Percentiles rank a stretch among this genome's conserved stretches.
These are phyloP conservation scores for Sesamia nonagrioides DNA, from an alignment of 1,140 invertebrate genomes.

Conservation along the genomic window DNA sequence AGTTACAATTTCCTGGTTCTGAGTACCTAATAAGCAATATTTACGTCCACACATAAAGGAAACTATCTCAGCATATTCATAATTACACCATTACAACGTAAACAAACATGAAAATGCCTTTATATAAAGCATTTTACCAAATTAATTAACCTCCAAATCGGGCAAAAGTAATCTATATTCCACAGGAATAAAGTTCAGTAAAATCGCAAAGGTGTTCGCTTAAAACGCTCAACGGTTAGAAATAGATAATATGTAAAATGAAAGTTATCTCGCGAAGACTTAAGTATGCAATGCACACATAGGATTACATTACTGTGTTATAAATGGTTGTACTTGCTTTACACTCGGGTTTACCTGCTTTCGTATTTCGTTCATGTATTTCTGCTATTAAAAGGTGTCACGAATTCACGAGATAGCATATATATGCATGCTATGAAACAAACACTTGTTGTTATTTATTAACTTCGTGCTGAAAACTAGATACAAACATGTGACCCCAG, in stretches of 20 bases:
- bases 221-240: not conserved
- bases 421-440: too few species aligned
- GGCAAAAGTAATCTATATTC: not conserved
- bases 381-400: not conserved
- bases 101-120: not conserved
- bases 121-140: not conserved
- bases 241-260: not conserved
- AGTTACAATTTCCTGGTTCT: not conserved
- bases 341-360: not conserved
- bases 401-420: too few species aligned
- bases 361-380: not conserved
- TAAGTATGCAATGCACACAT: slow-evolving; percentile 11
- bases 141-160: not conserved
- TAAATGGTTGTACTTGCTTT: not conserved
- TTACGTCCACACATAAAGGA: not conserved
- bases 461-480: too few species aligned
- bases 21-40: not conserved
- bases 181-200: not conserved
- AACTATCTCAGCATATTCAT: slow-evolving; percentile 10
- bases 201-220: not conserved
- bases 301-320: slow-evolving; percentile 10
- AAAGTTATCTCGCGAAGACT: slow-evolving; percentile 4
- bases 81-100: slow-evolving; percentile 18
- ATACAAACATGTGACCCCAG: too few species aligned
- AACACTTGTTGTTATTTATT: too few species aligned